Evolutionary conservation across 2,797 vertebrate genomes (phyloP).

Genomic region (Adelosebastes latens): DNA sequence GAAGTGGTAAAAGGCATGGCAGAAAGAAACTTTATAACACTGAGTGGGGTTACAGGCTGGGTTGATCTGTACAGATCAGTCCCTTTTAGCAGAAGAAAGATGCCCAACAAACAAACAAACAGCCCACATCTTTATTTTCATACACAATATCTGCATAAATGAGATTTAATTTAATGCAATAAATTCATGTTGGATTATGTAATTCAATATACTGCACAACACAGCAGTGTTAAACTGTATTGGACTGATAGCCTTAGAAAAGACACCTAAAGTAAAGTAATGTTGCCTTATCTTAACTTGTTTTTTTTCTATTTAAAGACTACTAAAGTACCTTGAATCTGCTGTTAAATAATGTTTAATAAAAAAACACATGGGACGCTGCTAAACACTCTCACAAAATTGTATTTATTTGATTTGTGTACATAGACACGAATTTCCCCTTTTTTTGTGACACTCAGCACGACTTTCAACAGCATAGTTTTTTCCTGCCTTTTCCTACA

Average conservation of each 20-base stretch:
- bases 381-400: too few species aligned
- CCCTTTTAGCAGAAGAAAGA: background rate
- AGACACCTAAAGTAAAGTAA: background rate
- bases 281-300: background rate
- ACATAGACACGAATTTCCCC: too few species aligned
- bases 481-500: too few species aligned
- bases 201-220: slow-evolving; percentile 24
- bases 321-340: too few species aligned
- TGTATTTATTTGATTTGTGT: too few species aligned
- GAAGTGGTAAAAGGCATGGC: slow-evolving; percentile 4
- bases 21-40: slow-evolving; percentile 13
- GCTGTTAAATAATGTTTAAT: background rate
- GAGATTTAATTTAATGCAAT: slow-evolving; percentile 1
- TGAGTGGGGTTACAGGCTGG: background rate
- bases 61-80: background rate
- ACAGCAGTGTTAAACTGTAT: background rate
- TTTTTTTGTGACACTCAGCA: too few species aligned
- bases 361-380: background rate
- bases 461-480: too few species aligned
- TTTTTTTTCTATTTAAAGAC: background rate
- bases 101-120: background rate
- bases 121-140: background rate
- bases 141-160: slow-evolving; percentile 2
- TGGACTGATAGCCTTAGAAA: background rate
- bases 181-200: slow-evolving; percentile 33